phyloP scores from a whole-genome alignment of 2,888 invertebrate genomes.

The Acanthosepion esculentum region DNA sequence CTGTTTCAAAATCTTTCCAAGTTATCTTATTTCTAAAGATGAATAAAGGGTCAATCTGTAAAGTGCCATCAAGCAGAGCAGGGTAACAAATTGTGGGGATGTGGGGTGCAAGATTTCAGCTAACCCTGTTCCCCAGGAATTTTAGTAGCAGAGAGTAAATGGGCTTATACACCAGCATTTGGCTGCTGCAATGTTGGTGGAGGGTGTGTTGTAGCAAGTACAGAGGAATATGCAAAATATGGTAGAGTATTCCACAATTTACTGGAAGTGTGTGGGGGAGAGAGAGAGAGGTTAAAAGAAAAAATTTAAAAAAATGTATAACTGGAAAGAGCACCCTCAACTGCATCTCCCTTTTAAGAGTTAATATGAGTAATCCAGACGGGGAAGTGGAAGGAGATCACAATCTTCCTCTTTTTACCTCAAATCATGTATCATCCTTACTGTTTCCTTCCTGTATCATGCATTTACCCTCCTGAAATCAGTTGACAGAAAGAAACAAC shows the following conservation, averaged over 20 bases:
- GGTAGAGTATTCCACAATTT: not conserved
- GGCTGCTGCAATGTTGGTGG: not conserved
- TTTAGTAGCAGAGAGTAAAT: not conserved
- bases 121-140: not conserved
- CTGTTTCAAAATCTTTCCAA: not conserved
- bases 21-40: not conserved
- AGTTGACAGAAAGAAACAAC: no score
- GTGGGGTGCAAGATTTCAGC: not conserved
- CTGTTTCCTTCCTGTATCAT: no score
- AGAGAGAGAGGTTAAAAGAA: no score
- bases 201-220: not conserved
- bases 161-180: not conserved
- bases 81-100: not conserved
- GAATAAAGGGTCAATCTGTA: not conserved
- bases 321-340: no score
- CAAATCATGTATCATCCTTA: no score
- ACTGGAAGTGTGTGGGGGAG: not conserved
- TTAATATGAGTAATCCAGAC: no score
- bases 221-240: not conserved
- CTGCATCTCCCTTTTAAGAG: no score
- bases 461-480: no score
- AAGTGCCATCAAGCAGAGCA: not conserved
- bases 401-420: no score
- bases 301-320: no score
- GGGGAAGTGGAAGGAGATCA: no score